Conservation (phyloP, 2,113 vertebrate genomes). For the Vombatus ursinus region DNA sequence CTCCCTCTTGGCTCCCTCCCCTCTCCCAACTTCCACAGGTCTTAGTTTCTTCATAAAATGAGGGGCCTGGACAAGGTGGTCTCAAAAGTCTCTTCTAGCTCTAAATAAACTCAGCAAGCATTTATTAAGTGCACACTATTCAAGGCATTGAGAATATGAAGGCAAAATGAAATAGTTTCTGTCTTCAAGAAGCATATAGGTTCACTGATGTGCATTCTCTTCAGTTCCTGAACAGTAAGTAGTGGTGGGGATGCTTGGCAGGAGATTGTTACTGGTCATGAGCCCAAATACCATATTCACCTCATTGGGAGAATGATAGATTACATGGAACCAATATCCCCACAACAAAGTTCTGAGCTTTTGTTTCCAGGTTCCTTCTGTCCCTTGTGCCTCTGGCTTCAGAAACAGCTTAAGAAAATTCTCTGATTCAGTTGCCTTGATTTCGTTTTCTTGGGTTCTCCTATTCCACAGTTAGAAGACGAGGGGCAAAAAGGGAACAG, state of each 20-base stretch:
- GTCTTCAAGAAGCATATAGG: neutral
- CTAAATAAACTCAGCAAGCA: neutral
- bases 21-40: neutral
- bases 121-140: neutral
- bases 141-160: neutral
- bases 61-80: neutral
- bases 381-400: neutral
- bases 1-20: too few relatives aligned
- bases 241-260: too few relatives aligned
- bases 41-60: neutral
- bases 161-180: neutral
- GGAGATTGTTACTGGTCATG: too few relatives aligned
- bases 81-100: neutral
- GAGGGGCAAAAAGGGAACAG: neutral
- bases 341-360: neutral
- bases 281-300: too few relatives aligned
- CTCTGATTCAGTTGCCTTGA: neutral
- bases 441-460: constrained; percentile 13
- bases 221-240: too few relatives aligned
- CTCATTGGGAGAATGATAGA: neutral
- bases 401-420: neutral
- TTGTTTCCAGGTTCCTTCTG: neutral
- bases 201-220: too few relatives aligned
- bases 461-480: constrained; percentile 24
- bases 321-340: neutral